Evolutionary conservation across 64 coral and sea anemone species (phyloP), one percentile per base, ranked within the genome.

Genomic region (Platygyra sinensis): DNA sequence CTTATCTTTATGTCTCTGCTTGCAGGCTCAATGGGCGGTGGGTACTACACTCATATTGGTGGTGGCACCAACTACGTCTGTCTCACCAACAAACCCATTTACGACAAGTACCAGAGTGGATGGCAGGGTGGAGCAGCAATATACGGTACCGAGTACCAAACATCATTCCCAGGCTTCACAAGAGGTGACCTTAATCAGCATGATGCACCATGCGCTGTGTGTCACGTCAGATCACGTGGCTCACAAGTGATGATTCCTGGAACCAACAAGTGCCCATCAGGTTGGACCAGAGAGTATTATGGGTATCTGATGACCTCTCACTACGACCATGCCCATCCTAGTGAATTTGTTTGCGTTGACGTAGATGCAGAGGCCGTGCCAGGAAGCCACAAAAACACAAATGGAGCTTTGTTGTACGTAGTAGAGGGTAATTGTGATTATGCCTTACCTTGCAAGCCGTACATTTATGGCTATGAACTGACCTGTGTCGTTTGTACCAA

Each of bases 231-330:
- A 10, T 78, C 83, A 74, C 90, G 90, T 30, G 86, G 74, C 20
- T 75, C 83, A 25, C 84, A 92, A 14, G 10, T 92, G 19, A 78
- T 92, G 90, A 92, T 92, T 38, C 90, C 83, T 51, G 90, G 36
- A 30, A 92, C 90, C 17, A 62, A 87, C 59, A 78, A 52, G 62
- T 92, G 90, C 25, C 90, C 90, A 0, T 46, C 74, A 3, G 83
- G 90, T 33, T 92, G 90, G 82, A 79, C 57, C 57, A 78, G 75
- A 28, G 90, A 92, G 74, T 92, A 92, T 25, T 36, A 75, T 22
- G 90, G 90, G 60, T 79, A 92, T 36, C 38, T 92, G 0, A 92
- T 92, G 90, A 80, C 90, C 0, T 61, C 5, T 15, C 63, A 85
- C 27, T 85, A 50, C 24, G 25, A 36, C 12, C 62, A 85, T 30